Evolutionary conservation across 2,888 invertebrate species (phyloP).

Genomic region (Lithophane leautieri): DNA sequence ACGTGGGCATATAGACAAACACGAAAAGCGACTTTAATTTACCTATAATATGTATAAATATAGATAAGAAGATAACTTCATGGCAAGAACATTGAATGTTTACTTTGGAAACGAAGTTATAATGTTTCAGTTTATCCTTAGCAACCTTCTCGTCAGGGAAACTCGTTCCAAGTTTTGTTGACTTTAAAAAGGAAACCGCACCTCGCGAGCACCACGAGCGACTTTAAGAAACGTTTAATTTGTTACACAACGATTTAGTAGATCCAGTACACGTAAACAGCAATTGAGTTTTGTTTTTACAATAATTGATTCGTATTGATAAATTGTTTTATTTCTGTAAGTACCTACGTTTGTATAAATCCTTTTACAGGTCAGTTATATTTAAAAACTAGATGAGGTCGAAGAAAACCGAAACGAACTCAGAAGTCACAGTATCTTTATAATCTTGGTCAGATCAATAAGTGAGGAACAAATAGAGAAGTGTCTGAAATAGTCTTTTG

Average conservation of each 20-base stretch:
- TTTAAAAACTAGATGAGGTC: not conserved
- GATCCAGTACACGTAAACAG: not conserved
- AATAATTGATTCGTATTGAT: no score
- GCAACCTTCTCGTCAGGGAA: constrained; percentile 6
- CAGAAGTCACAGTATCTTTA: not conserved
- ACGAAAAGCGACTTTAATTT: not conserved
- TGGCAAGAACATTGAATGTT: constrained; percentile 2
- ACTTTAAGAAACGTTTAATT: constrained; percentile 31
- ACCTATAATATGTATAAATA: not conserved
- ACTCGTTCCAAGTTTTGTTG: constrained; percentile 51
- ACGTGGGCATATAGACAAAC: not conserved
- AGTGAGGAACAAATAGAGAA: not conserved
- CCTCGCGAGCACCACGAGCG: not conserved
- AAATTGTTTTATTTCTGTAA: not conserved
- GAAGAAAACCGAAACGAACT: not conserved
- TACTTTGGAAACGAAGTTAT: constrained; percentile 13
- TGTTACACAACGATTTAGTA: constrained; percentile 18
- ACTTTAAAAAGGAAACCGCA: constrained; percentile 54
- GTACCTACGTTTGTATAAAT: not conserved
- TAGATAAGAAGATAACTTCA: not conserved
- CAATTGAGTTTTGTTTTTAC: not conserved
- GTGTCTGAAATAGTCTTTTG: not conserved
- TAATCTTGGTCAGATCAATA: not conserved
- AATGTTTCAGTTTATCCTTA: constrained; percentile 33
- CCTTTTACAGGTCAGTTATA: not conserved